These are phyloP conservation scores for Aplysia californica DNA, from an alignment of 1,140 invertebrate genomes.

Conservation along the genomic window DNA sequence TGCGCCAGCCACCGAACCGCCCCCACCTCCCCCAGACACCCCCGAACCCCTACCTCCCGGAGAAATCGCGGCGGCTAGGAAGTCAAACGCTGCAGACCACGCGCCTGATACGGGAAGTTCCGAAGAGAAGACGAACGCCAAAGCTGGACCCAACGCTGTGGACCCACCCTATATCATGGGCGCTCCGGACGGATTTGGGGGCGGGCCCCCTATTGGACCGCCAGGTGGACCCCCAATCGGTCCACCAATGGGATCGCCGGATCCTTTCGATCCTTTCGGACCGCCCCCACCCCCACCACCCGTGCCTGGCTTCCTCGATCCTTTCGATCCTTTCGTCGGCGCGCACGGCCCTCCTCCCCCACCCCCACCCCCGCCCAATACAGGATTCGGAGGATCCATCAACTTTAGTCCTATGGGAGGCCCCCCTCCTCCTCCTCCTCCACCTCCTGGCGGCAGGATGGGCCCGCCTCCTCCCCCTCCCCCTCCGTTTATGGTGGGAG, in stretches of 20 bases:
- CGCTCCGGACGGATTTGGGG: not conserved
- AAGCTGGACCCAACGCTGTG: not conserved
- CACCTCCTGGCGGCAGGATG: not conserved
- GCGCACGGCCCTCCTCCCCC: constrained; percentile 4
- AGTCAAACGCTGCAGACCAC: constrained; percentile 15
- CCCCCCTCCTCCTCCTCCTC: constrained; percentile 2
- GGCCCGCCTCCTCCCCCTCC: constrained; percentile 4
- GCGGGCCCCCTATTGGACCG: not conserved
- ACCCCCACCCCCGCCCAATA: not conserved
- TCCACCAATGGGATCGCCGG: not conserved
- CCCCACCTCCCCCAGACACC: constrained; percentile 14
- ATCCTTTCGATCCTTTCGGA: not conserved
- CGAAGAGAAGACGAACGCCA: not conserved
- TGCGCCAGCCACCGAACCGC: not conserved
- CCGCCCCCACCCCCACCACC: not conserved
- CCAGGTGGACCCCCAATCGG: not conserved
- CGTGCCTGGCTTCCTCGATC: not conserved
- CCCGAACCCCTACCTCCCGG: constrained; percentile 9
- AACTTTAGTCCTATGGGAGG: not conserved
- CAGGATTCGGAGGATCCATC: not conserved
- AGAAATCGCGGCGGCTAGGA: not conserved
- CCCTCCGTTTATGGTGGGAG: not conserved
- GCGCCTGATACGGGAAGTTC: not conserved
- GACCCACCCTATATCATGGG: not conserved
- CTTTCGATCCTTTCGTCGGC: constrained; percentile 12